phyloP scores from a whole-genome alignment of 1,140 invertebrate species.

The Daktulosphaira vitifoliae region DNA sequence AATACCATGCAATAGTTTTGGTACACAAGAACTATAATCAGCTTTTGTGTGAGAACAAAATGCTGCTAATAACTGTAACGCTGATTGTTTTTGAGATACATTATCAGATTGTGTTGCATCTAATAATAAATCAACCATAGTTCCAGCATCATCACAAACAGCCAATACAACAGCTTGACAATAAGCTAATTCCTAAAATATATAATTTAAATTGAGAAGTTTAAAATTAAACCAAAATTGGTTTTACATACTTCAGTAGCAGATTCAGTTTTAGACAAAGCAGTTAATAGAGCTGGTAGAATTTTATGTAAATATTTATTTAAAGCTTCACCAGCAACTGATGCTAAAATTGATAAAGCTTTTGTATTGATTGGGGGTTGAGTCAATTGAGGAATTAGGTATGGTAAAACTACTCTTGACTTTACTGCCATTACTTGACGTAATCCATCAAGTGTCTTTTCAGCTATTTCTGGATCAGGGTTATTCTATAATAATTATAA shows the following conservation, averaged over 20 bases:
- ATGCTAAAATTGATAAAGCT: slow-evolving; percentile 82
- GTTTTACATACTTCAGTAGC: slow-evolving; percentile 7
- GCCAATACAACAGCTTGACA: slow-evolving; percentile 89
- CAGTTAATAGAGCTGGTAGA: slow-evolving; percentile 75
- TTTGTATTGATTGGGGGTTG: slow-evolving; percentile 80
- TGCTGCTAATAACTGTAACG: slow-evolving; percentile 75
- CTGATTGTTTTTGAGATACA: slow-evolving; percentile 56
- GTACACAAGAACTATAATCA: slow-evolving; percentile 76
- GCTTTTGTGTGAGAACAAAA: slow-evolving; percentile 82
- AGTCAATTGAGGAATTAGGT: slow-evolving; percentile 89
- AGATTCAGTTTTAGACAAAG: slow-evolving; percentile 56
- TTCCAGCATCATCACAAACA: slow-evolving; percentile 75
- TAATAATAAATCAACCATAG: slow-evolving; percentile 80
- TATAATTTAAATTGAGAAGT: slow-evolving; percentile 22
- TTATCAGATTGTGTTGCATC: slow-evolving; percentile 61
- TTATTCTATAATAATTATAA: slow-evolving; percentile 51
- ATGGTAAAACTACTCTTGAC: slow-evolving; percentile 87
- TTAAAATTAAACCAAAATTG: slow-evolving; percentile 20
- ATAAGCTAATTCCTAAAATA: slow-evolving; percentile 68
- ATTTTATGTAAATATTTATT: slow-evolving; percentile 85
- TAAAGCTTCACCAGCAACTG: slow-evolving; percentile 87
- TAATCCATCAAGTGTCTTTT: slow-evolving; percentile 85
- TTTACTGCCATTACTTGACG: slow-evolving; percentile 96
- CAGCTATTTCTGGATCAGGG: slow-evolving; percentile 60
- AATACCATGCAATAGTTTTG: slow-evolving; percentile 77